Conservation (phyloP, 1,140 invertebrate species). For the Macrobrachium rosenbergii region DNA sequence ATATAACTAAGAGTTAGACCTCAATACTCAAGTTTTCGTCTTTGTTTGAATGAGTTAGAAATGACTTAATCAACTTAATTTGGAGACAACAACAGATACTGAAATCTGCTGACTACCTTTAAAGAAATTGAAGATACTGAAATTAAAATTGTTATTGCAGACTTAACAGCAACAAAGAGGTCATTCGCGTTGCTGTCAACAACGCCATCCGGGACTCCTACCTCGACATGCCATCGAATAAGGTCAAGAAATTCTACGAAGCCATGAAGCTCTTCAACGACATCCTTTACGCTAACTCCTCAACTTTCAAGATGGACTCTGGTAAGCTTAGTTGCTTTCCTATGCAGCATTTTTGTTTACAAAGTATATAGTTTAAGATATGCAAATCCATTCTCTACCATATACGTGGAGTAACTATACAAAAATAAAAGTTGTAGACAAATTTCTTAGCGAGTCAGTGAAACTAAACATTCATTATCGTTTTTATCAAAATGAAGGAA, state of each 20-base stretch:
- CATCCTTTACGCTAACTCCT: slow-evolving; percentile 74
- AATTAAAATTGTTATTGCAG: slow-evolving; percentile 67
- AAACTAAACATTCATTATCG: too few relatives aligned
- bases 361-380: too few relatives aligned
- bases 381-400: too few relatives aligned
- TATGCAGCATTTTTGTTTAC: too few relatives aligned
- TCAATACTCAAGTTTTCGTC: too few relatives aligned
- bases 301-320: slow-evolving; percentile 76
- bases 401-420: too few relatives aligned
- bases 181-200: slow-evolving; percentile 76
- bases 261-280: slow-evolving; percentile 72
- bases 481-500: too few relatives aligned
- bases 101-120: background rate
- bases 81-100: background rate
- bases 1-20: too few relatives aligned
- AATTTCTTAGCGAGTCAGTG: too few relatives aligned
- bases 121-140: background rate
- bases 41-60: too few relatives aligned
- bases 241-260: slow-evolving; percentile 77
- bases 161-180: slow-evolving; percentile 73
- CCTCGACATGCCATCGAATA: slow-evolving; percentile 75
- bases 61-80: too few relatives aligned
- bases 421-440: too few relatives aligned
- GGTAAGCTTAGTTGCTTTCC: slow-evolving; percentile 69
- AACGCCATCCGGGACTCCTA: slow-evolving; percentile 78